A percentile compares a stretch with the other conserved stretches of the same genome.
These are phyloP conservation scores for Heliocidaris erythrogramma DNA, from an alignment of 35 echinoderm and acorn worm genomes.

Conservation along the genomic window DNA sequence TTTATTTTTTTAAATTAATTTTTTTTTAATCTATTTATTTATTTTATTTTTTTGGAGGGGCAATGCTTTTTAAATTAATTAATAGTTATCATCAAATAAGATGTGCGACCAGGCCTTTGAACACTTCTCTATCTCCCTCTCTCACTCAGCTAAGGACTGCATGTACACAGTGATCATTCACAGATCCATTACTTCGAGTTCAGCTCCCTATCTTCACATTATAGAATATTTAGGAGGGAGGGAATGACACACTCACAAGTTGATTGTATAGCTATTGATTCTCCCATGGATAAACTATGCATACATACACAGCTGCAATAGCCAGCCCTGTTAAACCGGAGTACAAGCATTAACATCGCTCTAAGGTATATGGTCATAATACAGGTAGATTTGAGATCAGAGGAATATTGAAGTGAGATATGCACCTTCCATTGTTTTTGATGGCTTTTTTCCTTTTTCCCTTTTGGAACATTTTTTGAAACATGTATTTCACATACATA, in stretches of 20 bases:
- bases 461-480: no score
- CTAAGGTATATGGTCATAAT: neutral
- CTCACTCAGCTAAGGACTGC: neutral
- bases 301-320: constrained; percentile 16
- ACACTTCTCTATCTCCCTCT: neutral
- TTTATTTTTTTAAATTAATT: no score
- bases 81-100: no score
- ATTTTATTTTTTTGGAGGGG: no score
- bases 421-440: no score
- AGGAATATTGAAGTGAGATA: neutral
- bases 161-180: neutral
- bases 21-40: no score
- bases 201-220: neutral
- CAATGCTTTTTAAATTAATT: no score
- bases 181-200: constrained; percentile 16
- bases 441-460: no score
- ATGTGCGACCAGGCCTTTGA: no score
- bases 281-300: neutral
- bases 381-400: neutral
- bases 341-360: neutral
- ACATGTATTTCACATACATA: no score
- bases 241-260: constrained; percentile 9
- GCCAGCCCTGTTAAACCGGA: neutral
- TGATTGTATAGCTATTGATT: constrained; percentile 4
- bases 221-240: neutral